Conservation (phyloP, 2,797 vertebrate genomes). For the Enoplosus armatus region DNA sequence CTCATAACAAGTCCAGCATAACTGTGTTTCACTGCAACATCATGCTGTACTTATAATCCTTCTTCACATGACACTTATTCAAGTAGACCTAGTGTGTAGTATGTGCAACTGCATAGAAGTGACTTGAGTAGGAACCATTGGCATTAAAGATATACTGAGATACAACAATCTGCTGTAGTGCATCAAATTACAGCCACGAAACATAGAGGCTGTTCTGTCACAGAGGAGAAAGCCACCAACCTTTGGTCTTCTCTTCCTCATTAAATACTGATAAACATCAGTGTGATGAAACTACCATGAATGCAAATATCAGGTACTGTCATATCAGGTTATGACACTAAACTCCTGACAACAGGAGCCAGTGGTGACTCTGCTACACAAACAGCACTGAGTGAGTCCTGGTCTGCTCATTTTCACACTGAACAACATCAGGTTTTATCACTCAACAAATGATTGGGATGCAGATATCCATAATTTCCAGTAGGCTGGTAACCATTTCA, state of each 20-base stretch:
- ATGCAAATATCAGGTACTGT: slow-evolving; percentile 59
- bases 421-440: background rate
- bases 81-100: background rate
- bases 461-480: background rate
- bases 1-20: background rate
- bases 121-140: background rate
- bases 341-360: background rate
- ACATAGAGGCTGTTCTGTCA: slow-evolving; percentile 3
- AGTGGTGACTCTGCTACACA: background rate
- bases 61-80: background rate
- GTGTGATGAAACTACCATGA: slow-evolving; percentile 13
- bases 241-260: slow-evolving; percentile 46
- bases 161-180: background rate
- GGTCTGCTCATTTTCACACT: background rate
- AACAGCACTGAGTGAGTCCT: slow-evolving; percentile 2
- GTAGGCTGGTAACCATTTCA: background rate
- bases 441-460: background rate
- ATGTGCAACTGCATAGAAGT: background rate
- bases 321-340: slow-evolving; percentile 7
- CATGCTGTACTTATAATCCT: background rate
- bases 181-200: background rate
- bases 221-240: slow-evolving; percentile 10
- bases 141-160: slow-evolving; percentile 1
- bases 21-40: background rate
- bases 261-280: slow-evolving; percentile 51